Base-by-base conservation (phyloP, 2,797 vertebrate genomes). In the Lophura swinhoii region DNA sequence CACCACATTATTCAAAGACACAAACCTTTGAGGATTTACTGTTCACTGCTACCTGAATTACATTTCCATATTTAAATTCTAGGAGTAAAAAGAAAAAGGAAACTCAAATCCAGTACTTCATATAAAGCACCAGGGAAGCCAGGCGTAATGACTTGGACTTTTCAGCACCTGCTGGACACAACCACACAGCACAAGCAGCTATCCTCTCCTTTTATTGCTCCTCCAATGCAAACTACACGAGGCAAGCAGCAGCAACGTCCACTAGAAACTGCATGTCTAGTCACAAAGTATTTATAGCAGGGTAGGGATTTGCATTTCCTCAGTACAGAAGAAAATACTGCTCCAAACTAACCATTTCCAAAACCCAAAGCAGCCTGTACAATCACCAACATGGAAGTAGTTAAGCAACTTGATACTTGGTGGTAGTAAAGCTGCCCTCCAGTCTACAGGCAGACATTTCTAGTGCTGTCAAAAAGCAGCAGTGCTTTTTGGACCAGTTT, bases 11-110 rank as follows among this genome's bases (percentile, higher is more conserved):
- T 14, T 53, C 62, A 59, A 75, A 66, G 56, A 37, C 49, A 46
- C 62, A 84, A 82, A 67, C 41, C 29, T n/a, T 26, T 5, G 3
- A 74, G 33, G 55, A 85, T 43, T 91, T 67, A 53, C 53, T 41
- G 13, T 43, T 51, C 2, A 0, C 66, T 81, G 72, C 46, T 72
- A 80, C 33, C 43, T 12, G 2, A 77, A 46, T 48, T 83, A 39
- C 26, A 73, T 87, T 91, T 91, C 69, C 75, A 58, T 60, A 63
- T 88, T 92, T 87, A 90, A 85, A 83, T 80, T 87, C 2, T 3
- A 66, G 16, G 21, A 68, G 37, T 6, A 5, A 72, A 56, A 60
- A 37, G 7, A 55, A 67, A 78, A n/a, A 44, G 8, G 39, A 77
- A 77, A 10, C 7, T 29, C 55, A 75, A 84, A 91, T 64, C 24